Base-by-base conservation (phyloP, 1,140 invertebrate genomes). In the Hesperophylax magnus region DNA sequence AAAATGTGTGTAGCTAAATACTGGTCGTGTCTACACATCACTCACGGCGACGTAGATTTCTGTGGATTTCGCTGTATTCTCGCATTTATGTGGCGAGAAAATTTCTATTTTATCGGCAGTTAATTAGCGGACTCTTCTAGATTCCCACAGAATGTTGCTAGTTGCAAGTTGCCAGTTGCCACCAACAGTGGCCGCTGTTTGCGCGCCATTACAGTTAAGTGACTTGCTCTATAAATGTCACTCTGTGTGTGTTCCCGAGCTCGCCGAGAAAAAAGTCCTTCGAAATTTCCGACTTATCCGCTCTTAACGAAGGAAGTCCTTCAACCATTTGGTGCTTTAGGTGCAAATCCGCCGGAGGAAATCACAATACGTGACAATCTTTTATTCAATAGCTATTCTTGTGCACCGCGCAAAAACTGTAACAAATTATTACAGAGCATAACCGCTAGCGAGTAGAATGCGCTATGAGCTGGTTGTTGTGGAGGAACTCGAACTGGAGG, bases 341-440 rank as follows among this genome's bases (percentile, higher is more conserved):
- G 82, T 83, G 82, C 82, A 83, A 83, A 83, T 81, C 69, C 79
- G 34, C 56, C 74, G 27, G 9, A 56, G 31, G 52, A 74, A 72
- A 78, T 75, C 47, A 52, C 52, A 53, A 14, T 15, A 78, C 74
- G 75, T 61, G 63, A 63, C 47, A 14, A 83, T 83, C 79, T 83
- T 83, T 83, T 83, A 83, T 83, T 83, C 82, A 83, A 69, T 27
- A 78, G 60, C 27, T 34, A 56, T 34, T 63, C 31, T 60, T 56
- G 22, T 27, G 52, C 52, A 34, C 15, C 53, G 20, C 11, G 79
- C 82, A 83, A 83, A 83, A 83, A 83, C 27, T 80, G 72, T 83
- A 83, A 83, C 81, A 83, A 83, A 83, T 83, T 83, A 83, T 83
- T 78, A 80, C 71, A 80, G 78, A 53, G 75, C 60, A 72, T 74